Evolutionary conservation across 2,888 invertebrate species (phyloP).

Genomic region (Allophyes oxyacanthae): DNA sequence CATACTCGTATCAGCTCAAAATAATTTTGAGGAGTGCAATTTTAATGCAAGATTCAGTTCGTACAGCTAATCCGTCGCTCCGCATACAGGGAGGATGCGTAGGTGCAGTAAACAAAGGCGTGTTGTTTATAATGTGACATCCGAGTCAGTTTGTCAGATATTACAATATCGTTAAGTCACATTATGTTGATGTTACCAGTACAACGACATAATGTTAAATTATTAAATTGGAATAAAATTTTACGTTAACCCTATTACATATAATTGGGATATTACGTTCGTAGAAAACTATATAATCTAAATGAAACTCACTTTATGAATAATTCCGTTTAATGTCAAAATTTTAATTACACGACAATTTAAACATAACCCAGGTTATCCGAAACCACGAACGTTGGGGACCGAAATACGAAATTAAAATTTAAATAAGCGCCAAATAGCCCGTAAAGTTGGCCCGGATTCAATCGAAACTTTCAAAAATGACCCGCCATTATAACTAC

Average conservation of each 20-base stretch:
- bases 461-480: constrained; percentile 24
- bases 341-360: constrained; percentile 18
- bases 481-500: constrained; percentile 5
- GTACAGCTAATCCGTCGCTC: no score
- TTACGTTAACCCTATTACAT: no score
- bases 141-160: background rate
- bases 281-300: constrained; percentile 23
- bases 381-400: constrained; percentile 2
- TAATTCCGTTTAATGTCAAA: background rate
- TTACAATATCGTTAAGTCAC: no score
- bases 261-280: background rate
- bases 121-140: constrained; percentile 1
- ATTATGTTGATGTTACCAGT: no score
- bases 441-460: constrained; percentile 16
- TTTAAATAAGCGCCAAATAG: constrained; percentile 35
- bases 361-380: background rate
- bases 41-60: no score
- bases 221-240: no score
- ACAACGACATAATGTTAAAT: no score
- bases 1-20: no score
- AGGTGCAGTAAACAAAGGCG: background rate
- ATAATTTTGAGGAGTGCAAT: no score
- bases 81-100: background rate
- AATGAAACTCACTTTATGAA: constrained; percentile 7
- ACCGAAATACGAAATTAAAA: constrained; percentile 30